A percentile compares a stretch with the other conserved stretches of the same genome.
phyloP scores from a whole-genome alignment of 2,113 vertebrate genomes.

The Zapornia atra region DNA sequence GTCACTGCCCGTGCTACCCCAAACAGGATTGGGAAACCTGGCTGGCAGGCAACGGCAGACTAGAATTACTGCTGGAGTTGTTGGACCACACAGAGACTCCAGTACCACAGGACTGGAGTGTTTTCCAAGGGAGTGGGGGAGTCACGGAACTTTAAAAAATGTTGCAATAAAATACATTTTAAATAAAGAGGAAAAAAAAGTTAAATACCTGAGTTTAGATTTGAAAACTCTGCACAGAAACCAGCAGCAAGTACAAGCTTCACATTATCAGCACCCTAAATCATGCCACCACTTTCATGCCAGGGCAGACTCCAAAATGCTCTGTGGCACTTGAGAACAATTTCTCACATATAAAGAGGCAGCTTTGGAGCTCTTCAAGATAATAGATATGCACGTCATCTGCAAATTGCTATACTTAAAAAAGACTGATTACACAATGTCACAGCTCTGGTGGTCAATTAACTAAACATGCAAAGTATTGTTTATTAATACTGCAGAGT shows the following conservation, averaged over 20 bases:
- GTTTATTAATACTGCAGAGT: not conserved
- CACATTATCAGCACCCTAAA: not conserved
- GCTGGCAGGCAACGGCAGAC: not conserved
- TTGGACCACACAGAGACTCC: not conserved
- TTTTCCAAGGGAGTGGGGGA: not conserved
- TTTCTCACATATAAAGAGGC: not conserved
- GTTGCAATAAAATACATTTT: not conserved
- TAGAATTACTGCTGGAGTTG: not conserved
- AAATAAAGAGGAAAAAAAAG: no score
- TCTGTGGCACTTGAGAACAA: not conserved
- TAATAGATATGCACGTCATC: not conserved
- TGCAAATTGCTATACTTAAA: not conserved
- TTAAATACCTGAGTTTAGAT: not conserved
- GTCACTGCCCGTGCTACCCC: not conserved
- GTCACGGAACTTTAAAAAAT: not conserved
- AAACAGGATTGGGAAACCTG: not conserved
- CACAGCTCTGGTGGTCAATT: not conserved
- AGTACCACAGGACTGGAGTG: not conserved
- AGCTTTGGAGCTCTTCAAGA: not conserved
- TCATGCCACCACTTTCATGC: not conserved
- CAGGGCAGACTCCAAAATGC: not conserved
- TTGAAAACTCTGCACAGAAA: not conserved
- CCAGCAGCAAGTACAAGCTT: not conserved
- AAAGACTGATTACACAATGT: not conserved
- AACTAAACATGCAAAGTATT: not conserved